Conservation (phyloP, 2,797 vertebrate species). For the Thripadectes ignobilis region DNA sequence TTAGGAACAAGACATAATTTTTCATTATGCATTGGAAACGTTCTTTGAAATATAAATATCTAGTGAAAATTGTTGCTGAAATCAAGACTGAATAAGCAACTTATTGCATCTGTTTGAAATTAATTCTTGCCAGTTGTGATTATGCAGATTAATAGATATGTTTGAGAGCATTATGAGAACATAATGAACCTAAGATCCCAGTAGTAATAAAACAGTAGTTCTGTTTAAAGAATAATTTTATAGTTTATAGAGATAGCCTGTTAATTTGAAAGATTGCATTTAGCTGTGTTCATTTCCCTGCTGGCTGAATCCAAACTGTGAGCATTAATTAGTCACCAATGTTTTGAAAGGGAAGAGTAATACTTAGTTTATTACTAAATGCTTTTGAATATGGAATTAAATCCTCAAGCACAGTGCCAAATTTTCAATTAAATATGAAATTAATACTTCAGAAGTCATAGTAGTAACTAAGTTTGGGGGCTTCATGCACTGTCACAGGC, state of each 20-base stretch:
- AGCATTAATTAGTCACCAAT: conserved; percentile 46
- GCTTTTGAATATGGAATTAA: not conserved
- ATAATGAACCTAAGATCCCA: conserved; percentile 47
- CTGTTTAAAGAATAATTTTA: conserved; percentile 29
- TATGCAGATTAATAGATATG: conserved; percentile 39
- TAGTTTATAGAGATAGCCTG: conserved; percentile 24
- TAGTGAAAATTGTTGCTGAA: conserved; percentile 7
- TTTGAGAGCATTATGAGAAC: conserved; percentile 41
- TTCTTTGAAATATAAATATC: not conserved
- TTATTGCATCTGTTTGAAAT: conserved; percentile 27
- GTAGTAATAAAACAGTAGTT: conserved; percentile 40
- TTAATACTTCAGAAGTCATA: not conserved
- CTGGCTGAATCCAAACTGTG: conserved; percentile 42
- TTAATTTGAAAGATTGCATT: conserved; percentile 39
- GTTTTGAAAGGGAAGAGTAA: conserved; percentile 9
- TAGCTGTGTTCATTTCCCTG: conserved; percentile 27
- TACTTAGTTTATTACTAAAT: conserved; percentile 43
- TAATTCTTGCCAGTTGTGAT: conserved; percentile 35
- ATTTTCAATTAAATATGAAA: not conserved
- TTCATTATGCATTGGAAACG: not conserved
- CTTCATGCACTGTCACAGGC: not conserved
- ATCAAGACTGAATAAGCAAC: conserved; percentile 2
- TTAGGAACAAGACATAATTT: not conserved
- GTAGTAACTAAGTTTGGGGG: not conserved
- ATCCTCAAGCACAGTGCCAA: not conserved